A percentile compares a stretch with the other conserved stretches of the same genome.
phyloP scores from a whole-genome alignment of 1,140 invertebrate genomes.

The Dermatophagoides farinae region DNA sequence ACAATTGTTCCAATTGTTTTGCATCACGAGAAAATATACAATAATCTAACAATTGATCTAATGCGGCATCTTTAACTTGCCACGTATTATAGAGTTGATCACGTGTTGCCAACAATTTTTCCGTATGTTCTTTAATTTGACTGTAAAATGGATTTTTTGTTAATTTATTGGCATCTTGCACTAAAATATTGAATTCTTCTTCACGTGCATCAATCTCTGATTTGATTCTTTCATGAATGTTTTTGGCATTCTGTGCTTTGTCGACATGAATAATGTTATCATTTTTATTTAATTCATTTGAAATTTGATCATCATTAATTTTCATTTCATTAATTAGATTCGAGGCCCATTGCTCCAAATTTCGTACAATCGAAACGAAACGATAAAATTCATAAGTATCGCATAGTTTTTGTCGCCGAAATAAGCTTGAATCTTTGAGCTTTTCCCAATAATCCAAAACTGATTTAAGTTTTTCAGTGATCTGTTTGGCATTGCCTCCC shows the following conservation, averaged over 20 bases:
- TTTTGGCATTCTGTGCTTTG: slow-evolving; percentile 46
- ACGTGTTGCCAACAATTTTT: slow-evolving; percentile 50
- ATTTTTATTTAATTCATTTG: slow-evolving; percentile 30
- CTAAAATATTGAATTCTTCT: slow-evolving; percentile 54
- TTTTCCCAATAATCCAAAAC: slow-evolving; percentile 69
- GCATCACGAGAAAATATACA: slow-evolving; percentile 87
- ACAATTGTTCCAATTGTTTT: slow-evolving; percentile 72
- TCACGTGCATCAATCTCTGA: slow-evolving; percentile 86
- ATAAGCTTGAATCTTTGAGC: slow-evolving; percentile 55
- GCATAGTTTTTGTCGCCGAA: slow-evolving; percentile 54
- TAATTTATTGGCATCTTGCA: slow-evolving; percentile 51
- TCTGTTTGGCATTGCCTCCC: slow-evolving; percentile 71
- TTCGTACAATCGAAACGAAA: slow-evolving; percentile 59
- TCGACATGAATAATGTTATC: slow-evolving; percentile 63
- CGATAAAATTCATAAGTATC: slow-evolving; percentile 71
- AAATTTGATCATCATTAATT: background rate
- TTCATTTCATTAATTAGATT: slow-evolving; percentile 54
- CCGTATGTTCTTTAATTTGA: slow-evolving; percentile 46
- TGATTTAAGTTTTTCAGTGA: slow-evolving; percentile 56
- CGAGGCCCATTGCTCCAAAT: slow-evolving; percentile 69
- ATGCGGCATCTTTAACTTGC: slow-evolving; percentile 66
- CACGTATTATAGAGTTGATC: slow-evolving; percentile 58
- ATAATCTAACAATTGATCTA: slow-evolving; percentile 82
- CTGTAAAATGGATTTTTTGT: slow-evolving; percentile 29
- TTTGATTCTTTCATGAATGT: slow-evolving; percentile 71